Evolutionary conservation across 2,888 invertebrate species (phyloP).

Genomic region (Macrosoma leucophasiata): DNA sequence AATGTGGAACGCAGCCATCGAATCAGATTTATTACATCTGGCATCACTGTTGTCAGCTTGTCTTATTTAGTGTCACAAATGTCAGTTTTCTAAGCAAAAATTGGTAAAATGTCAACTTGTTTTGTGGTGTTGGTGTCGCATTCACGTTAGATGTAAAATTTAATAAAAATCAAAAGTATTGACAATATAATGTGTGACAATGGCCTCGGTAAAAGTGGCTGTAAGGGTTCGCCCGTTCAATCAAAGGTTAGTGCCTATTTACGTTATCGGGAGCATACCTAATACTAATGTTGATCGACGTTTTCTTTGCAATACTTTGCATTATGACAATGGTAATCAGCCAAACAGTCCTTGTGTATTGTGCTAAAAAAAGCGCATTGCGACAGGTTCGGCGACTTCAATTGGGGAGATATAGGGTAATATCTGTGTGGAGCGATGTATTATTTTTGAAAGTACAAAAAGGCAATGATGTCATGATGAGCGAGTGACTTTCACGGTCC

Average conservation of each 20-base stretch:
- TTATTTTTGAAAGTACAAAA: slow-evolving; percentile 68
- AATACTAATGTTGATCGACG: slow-evolving; percentile 10
- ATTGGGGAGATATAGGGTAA: no score
- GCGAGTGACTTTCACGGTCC: slow-evolving; percentile 67
- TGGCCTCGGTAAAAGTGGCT: slow-evolving; percentile 95
- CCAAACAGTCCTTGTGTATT: not conserved
- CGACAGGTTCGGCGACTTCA: slow-evolving; percentile 13
- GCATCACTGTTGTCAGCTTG: no score
- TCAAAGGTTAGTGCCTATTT: slow-evolving; percentile 78
- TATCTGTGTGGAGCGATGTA: no score
- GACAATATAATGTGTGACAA: slow-evolving; percentile 75
- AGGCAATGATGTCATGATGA: slow-evolving; percentile 63
- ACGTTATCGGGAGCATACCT: slow-evolving; percentile 23
- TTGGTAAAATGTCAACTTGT: slow-evolving; percentile 45
- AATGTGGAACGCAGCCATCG: no score
- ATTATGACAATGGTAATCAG: not conserved
- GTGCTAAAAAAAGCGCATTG: slow-evolving; percentile 6
- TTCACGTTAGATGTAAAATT: slow-evolving; percentile 56
- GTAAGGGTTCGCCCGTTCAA: slow-evolving; percentile 94
- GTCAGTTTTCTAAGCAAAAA: not conserved
- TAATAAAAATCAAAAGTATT: slow-evolving; percentile 42
- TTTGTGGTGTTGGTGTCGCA: slow-evolving; percentile 55
- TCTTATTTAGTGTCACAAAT: not conserved
- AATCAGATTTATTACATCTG: no score
- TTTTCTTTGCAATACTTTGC: slow-evolving; percentile 1